Base-by-base conservation (phyloP, 2,888 invertebrate species). In the Hipparchia semele region DNA sequence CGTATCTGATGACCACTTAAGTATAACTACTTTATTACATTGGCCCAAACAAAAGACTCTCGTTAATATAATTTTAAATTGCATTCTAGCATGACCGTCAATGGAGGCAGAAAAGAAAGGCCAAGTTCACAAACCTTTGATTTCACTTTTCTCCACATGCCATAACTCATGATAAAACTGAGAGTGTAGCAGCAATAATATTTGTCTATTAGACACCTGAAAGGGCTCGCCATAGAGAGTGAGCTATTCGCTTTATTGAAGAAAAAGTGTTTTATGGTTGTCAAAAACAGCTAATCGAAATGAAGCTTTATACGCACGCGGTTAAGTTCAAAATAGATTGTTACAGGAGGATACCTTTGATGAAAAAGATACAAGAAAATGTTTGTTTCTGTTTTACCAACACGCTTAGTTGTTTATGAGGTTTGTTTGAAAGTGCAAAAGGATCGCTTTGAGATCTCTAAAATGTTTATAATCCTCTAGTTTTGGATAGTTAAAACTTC, bases 141-240 rank as follows among this genome's bases (percentile, higher is more conserved):
- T 79, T 78, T 80, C 79, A 81, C 80, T 81, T 82, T 79, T 77
- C 79, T 73, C 72, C 64, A 79, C 77, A 79, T 79, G 79, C 80
- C 78, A 77, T 76, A 77, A 78, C 79, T 80, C 78, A 77, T 76
- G 77, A 78, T 79, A 78, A 81, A 80, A 81, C 74, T 77, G 79
- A 82, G 80, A 82, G 83, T 80, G 76, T 76, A 75, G 70, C 49
- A 70, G 71, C 68, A 77, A 78, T 76, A 80, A 80, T 79, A 79
- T 80, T 80, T 79, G 77, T 80, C 79, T 78, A 77, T 73, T 79
- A 76, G 76, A 75, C 74, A 77, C 39, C 61, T 65, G 60, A 73
- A 77, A 76, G 72, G 77, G 73, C 72, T 76, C 73, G 75, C 73
- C 72, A 66, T 70, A 76, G 73, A 76, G 74, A 75, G 71, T 69